Base-by-base conservation (phyloP, 1,140 invertebrate species). In the Drosophila bipectinata region DNA sequence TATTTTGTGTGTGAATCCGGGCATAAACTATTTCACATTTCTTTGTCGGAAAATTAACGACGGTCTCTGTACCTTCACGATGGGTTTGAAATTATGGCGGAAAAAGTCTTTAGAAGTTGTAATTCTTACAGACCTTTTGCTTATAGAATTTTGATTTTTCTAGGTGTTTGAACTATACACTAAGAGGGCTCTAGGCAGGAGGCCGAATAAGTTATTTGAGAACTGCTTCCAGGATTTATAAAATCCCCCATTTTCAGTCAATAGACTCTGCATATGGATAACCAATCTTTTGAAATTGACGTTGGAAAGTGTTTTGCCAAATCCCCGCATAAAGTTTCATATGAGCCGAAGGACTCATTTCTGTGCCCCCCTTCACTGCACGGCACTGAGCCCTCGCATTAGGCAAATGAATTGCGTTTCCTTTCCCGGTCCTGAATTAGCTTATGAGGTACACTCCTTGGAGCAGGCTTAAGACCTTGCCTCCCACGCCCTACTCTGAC, bases 11-110 rank as follows among this genome's bases (percentile, higher is more conserved):
- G 79, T 76, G 81, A 79, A 82, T 48, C 53, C 59, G 45, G 12
- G 48, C 60, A 74, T 78, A 64, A 78, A 75, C 82, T 79, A 83
- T 71, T 84, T 84, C 80, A 84, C 66, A 84, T 76, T 64, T 84
- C 47, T 66, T 74, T 61, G 68, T 72, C 68, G 67, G 66, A 18
- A 10, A 12, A 24, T 59, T 4, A 5, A 8, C 4, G 32, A 55
- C 68, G 68, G 69, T 51, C 74, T 57, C 28, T 37, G 34, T 37
- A 37, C 52, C 77, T 81, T 82, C 45, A 77, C 45, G 24, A 3
- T 10, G 8, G 32, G 32, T 2, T 32, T 15, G 12, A 5, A 69
- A 30, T 45, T 55, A 66, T 54, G 48, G 21, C 64, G 48, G 64
- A n/a, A 66, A 69, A 39, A 48, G 49, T 60, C 56, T 26, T 32